These are phyloP conservation scores for Rhinichthys klamathensis DNA, from an alignment of 2,113 vertebrate genomes.

Conservation along the genomic window DNA sequence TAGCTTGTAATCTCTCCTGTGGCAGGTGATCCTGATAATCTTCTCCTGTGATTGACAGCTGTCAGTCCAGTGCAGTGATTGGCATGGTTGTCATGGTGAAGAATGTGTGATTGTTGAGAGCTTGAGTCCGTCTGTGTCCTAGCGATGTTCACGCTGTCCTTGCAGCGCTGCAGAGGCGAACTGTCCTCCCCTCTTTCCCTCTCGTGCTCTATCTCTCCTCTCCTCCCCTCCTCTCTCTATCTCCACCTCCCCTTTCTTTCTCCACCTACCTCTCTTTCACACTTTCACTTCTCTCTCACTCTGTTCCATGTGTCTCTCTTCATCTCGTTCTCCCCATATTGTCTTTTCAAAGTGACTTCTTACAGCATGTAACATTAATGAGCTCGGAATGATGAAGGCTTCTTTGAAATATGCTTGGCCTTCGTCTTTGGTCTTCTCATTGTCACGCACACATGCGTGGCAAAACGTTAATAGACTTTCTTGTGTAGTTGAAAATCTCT, in stretches of 20 bases:
- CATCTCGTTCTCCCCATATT: slow-evolving; percentile 27
- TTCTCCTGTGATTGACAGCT: slow-evolving; percentile 9
- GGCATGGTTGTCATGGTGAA: slow-evolving; percentile 5
- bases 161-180: slow-evolving; percentile 57
- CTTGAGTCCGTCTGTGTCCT: slow-evolving; percentile 53
- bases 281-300: neutral
- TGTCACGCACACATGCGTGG: neutral
- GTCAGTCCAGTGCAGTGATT: slow-evolving; percentile 36
- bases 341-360: slow-evolving; percentile 52
- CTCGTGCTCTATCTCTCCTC: slow-evolving; percentile 50
- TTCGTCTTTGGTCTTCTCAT: neutral
- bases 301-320: slow-evolving; percentile 11
- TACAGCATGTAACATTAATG: neutral
- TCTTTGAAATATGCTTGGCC: slow-evolving; percentile 4
- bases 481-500: neutral
- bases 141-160: slow-evolving; percentile 60
- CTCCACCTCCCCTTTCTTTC: slow-evolving; percentile 23
- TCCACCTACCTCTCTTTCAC: slow-evolving; percentile 51
- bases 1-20: slow-evolving; percentile 25
- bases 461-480: neutral
- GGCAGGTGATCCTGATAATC: slow-evolving; percentile 34
- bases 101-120: slow-evolving; percentile 55
- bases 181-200: slow-evolving; percentile 51
- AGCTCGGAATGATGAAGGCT: neutral
- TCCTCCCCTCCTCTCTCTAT: slow-evolving; percentile 42